Conservation (phyloP, 2,888 invertebrate species). For the Choreutis nemorana region DNA sequence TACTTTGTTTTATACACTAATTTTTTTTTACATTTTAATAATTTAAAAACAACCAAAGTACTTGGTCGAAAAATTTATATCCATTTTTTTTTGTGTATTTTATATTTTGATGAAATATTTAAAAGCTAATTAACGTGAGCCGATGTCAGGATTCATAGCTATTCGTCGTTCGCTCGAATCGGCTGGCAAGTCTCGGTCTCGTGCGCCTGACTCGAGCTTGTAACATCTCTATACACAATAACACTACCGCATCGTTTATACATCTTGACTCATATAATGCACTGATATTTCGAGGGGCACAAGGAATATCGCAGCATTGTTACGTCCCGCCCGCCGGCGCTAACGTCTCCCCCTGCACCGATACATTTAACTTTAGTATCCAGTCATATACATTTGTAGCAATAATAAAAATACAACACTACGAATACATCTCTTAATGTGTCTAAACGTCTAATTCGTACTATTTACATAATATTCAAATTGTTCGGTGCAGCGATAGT, state of each 20-base stretch:
- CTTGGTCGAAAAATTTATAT: slow-evolving; percentile 66
- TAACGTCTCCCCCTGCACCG: slow-evolving; percentile 17
- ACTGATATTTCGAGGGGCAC: slow-evolving; percentile 62
- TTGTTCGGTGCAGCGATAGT: slow-evolving; percentile 53
- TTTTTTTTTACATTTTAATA: slow-evolving; percentile 68
- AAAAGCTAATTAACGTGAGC: slow-evolving; percentile 67
- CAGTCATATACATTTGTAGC: slow-evolving; percentile 33
- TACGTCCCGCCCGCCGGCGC: slow-evolving; percentile 20
- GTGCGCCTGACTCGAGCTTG: slow-evolving; percentile 51
- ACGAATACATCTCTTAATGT: slow-evolving; percentile 51
- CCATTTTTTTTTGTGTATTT: slow-evolving; percentile 66
- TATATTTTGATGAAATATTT: slow-evolving; percentile 67
- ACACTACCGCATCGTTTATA: slow-evolving; percentile 54
- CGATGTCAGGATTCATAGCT: slow-evolving; percentile 67
- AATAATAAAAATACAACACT: slow-evolving; percentile 50
- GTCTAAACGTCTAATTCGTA: slow-evolving; percentile 56
- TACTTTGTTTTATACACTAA: slow-evolving; percentile 65
- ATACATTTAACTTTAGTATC: slow-evolving; percentile 18
- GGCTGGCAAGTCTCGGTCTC: slow-evolving; percentile 43
- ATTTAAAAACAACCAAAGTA: slow-evolving; percentile 67
- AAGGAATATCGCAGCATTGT: slow-evolving; percentile 62
- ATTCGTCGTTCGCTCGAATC: slow-evolving; percentile 64
- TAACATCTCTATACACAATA: slow-evolving; percentile 57
- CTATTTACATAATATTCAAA: slow-evolving; percentile 58
- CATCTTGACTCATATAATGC: slow-evolving; percentile 57